Conservation (phyloP, 2,888 invertebrate genomes). For the Drosophila affinis region DNA sequence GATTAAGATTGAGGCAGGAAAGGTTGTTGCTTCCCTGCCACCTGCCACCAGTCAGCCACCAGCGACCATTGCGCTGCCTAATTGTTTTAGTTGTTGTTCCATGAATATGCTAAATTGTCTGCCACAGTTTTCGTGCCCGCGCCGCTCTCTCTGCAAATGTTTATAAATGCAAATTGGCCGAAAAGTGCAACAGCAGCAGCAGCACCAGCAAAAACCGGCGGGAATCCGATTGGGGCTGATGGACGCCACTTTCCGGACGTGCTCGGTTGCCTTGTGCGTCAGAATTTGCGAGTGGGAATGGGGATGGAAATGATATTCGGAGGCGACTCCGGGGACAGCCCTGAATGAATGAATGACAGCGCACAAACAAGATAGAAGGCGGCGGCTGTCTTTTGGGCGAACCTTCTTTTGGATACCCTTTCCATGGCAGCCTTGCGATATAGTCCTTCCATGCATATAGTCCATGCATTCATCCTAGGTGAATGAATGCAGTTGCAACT, state of each 20-base stretch:
- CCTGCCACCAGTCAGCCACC: constrained; percentile 37
- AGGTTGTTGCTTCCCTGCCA: constrained; percentile 28
- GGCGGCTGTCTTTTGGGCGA: background rate
- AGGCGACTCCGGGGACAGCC: constrained; percentile 9
- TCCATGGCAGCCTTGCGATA: background rate
- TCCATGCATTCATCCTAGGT: too few species aligned
- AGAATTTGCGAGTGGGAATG: constrained; percentile 9
- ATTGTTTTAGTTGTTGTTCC: constrained; percentile 77
- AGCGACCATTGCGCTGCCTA: constrained; percentile 46
- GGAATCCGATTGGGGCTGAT: constrained; percentile 7
- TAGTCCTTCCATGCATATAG: background rate
- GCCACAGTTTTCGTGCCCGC: constrained; percentile 50
- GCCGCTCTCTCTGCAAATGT: constrained; percentile 58
- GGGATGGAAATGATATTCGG: background rate
- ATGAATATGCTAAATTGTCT: constrained; percentile 78
- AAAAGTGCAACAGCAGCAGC: constrained; percentile 67
- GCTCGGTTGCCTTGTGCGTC: constrained; percentile 56
- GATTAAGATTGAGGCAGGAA: constrained; percentile 21
- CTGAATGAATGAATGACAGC: constrained; percentile 36
- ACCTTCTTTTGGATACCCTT: background rate
- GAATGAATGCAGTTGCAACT: too few species aligned
- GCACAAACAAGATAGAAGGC: constrained; percentile 3
- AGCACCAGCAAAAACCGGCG: constrained; percentile 14
- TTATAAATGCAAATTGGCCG: constrained; percentile 79
- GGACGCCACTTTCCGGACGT: constrained; percentile 51